Evolutionary conservation across 1,140 invertebrate genomes (phyloP).

Genomic region (Atta cephalotes): DNA sequence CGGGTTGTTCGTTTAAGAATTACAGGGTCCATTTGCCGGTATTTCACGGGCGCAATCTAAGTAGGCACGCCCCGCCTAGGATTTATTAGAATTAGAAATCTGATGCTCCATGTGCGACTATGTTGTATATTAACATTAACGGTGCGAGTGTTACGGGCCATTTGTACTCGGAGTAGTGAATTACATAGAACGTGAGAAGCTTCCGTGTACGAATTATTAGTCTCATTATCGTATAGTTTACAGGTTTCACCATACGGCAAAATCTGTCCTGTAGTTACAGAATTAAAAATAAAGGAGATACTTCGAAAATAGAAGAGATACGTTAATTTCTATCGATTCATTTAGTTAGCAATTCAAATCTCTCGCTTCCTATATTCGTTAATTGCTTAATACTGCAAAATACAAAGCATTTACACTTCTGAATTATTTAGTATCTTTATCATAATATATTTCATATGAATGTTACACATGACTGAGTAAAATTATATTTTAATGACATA

Average conservation of each 20-base stretch:
- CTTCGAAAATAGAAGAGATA: neutral
- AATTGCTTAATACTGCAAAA: constrained; percentile 7
- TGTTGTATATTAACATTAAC: constrained; percentile 81
- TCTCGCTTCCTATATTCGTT: neutral
- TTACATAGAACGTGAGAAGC: constrained; percentile 82
- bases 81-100: constrained; percentile 84
- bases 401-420: neutral
- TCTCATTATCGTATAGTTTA: constrained; percentile 78
- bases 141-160: constrained; percentile 74
- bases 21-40: constrained; percentile 66
- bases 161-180: constrained; percentile 79
- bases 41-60: constrained; percentile 72
- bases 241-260: constrained; percentile 45
- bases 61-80: constrained; percentile 71
- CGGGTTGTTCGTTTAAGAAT: constrained; percentile 75
- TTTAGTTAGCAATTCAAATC: neutral
- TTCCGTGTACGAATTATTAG: constrained; percentile 79
- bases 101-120: constrained; percentile 73
- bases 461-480: neutral
- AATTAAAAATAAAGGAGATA: neutral
- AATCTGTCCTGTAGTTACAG: constrained; percentile 40
- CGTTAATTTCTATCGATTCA: constrained; percentile 11
- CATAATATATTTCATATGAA: neutral
- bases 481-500: constrained; percentile 5
- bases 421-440: neutral